A percentile compares a stretch with the other conserved stretches of the same genome.
These are phyloP conservation scores for Yponomeuta sedellus DNA, from an alignment of 2,888 invertebrate species.

Conservation along the genomic window DNA sequence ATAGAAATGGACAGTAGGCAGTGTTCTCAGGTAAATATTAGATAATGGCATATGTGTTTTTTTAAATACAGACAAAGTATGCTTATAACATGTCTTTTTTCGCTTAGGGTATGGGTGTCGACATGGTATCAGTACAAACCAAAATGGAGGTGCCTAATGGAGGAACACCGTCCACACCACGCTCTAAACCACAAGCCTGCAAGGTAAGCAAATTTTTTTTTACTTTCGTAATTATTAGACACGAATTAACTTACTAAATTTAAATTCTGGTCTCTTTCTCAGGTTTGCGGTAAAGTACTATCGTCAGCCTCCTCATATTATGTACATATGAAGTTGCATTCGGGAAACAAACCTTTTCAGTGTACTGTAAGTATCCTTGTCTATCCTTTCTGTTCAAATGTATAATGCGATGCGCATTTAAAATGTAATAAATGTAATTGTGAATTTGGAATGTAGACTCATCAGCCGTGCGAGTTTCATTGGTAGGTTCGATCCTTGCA, in stretches of 20 bases:
- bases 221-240: background rate
- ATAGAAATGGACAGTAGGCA: conserved; percentile 70
- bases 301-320: conserved; percentile 87
- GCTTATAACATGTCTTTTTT: conserved; percentile 14
- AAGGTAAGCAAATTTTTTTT: conserved; percentile 56
- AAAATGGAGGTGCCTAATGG: conserved; percentile 68
- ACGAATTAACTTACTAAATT: background rate
- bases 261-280: conserved; percentile 28
- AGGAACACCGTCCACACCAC: conserved; percentile 56
- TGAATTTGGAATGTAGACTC: background rate
- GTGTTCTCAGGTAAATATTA: conserved; percentile 57
- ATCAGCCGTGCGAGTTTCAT: no score
- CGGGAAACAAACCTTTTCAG: conserved; percentile 86
- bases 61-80: background rate
- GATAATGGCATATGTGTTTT: background rate
- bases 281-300: conserved; percentile 84
- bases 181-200: conserved; percentile 84
- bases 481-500: no score
- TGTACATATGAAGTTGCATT: conserved; percentile 89
- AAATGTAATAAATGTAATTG: background rate
- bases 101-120: conserved; percentile 62
- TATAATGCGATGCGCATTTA: background rate
- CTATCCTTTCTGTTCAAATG: background rate
- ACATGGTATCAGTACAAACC: conserved; percentile 69
- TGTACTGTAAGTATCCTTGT: conserved; percentile 77